Conservation (phyloP, 2,888 invertebrate species). For the Drosophila neoperkinsi region DNA sequence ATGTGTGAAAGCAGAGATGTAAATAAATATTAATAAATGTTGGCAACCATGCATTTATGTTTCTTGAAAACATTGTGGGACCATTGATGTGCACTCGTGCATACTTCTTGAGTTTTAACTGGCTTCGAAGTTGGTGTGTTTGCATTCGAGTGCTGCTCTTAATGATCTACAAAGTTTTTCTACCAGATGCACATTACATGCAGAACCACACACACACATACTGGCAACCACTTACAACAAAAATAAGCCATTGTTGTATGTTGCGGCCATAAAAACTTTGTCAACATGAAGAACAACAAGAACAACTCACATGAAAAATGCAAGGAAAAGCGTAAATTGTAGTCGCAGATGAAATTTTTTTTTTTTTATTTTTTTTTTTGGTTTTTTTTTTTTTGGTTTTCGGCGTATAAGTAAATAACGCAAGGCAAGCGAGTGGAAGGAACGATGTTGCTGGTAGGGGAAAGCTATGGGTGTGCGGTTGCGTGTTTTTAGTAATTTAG, state of each 20-base stretch:
- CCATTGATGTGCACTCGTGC: constrained; percentile 24
- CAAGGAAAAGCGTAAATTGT: constrained; percentile 68
- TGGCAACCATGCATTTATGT: not conserved
- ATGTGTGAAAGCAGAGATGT: not conserved
- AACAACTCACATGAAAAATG: constrained; percentile 61
- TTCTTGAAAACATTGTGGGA: constrained; percentile 21
- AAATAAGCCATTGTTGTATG: constrained; percentile 54
- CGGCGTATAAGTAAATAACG: constrained; percentile 47
- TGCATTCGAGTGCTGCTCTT: constrained; percentile 52
- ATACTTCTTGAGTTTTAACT: constrained; percentile 18
- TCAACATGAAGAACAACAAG: constrained; percentile 40
- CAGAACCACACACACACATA: constrained; percentile 32
- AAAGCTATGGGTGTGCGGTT: constrained; percentile 32
- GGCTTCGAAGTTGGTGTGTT: constrained; percentile 29
- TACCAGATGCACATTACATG: constrained; percentile 62
- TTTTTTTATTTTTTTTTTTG: constrained; percentile 15
- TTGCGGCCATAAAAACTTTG: constrained; percentile 70
- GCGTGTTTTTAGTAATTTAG: constrained; percentile 64
- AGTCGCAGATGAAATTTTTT: constrained; percentile 58
- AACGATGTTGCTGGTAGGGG: not conserved
- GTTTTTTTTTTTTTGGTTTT: constrained; percentile 18
- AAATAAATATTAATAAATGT: not conserved
- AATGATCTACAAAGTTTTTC: constrained; percentile 68
- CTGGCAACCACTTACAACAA: constrained; percentile 38
- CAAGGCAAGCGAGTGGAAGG: not conserved